phyloP scores from a whole-genome alignment of 2,113 vertebrate species.

The Nyctibius bracteatus region DNA sequence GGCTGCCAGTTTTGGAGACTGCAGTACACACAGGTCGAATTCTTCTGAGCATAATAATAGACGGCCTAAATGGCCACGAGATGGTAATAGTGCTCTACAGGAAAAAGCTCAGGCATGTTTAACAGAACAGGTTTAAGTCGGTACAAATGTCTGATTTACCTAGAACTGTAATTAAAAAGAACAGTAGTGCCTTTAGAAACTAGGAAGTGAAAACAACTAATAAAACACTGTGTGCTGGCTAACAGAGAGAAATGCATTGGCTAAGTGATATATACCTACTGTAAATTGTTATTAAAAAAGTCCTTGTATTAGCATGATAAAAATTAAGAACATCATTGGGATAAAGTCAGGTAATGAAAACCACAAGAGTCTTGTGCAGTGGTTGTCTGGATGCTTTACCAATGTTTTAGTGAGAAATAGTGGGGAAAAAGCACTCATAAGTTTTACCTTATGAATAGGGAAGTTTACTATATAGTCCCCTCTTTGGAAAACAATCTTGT shows the following conservation, averaged over 20 bases:
- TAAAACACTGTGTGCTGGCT: neutral
- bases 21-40: accelerated
- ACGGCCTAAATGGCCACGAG: neutral
- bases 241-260: neutral
- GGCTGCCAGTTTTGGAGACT: neutral
- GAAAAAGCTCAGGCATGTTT: neutral
- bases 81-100: slow-evolving; percentile 7
- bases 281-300: neutral
- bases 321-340: neutral
- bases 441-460: neutral
- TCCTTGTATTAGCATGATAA: neutral
- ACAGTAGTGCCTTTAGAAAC: neutral
- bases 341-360: neutral
- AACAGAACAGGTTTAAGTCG: neutral
- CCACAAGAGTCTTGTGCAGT: neutral
- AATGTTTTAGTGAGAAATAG: neutral
- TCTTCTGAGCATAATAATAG: neutral
- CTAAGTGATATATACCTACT: neutral
- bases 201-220: neutral
- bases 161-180: neutral
- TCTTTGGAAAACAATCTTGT: neutral
- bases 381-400: neutral
- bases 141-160: neutral
- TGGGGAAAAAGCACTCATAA: accelerated
- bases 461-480: neutral